Evolutionary conservation across 1,140 invertebrate species (phyloP), one percentile per base, ranked within the genome.

Genomic region (Neodiprion pinetum): DNA sequence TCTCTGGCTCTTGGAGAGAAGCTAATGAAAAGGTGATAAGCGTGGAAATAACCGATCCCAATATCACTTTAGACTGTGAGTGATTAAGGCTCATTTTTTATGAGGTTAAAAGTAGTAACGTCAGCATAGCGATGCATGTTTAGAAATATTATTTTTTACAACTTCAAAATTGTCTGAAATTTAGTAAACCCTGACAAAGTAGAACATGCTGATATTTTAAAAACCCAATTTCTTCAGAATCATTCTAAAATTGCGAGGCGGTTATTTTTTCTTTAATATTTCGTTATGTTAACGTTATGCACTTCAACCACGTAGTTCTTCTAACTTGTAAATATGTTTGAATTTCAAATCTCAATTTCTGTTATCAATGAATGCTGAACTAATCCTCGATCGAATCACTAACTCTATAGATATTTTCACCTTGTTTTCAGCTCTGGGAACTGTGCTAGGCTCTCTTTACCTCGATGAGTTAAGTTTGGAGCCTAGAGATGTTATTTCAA

Each of bases 1-100:
- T 96, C 86, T 94, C 92, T 81, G 95, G 95, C 8, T 91, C 92
- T 11, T 96, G 95, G 95, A 90, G 90, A 81, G 95, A 96, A 86
- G 90, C 93, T 5, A 90, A 90, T 71, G 91, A 94, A 85, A 90
- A 90, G 73, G 87, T 91, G 70, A 91, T 96, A 66, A 88, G 87
- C 65, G 93, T 96, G 73, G 91, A 94, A 85, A 93, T 96, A 48
- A 88, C 92, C 3, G 95, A 96, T 90, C 91, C 93, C 40, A 92
- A 93, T 73, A 94, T 96, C 61, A 94, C 91, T 49, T 80, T 91
- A 70, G 91, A 93, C 73, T 91, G 93, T 94, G 89, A 90, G 86
- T 80, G 75, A 47, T 40, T 21, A 80, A 67, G 28, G 5, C 5
- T 40, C 5, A 5, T 40, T 40, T 40, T 9, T 71, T 67, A 71